phyloP scores from a whole-genome alignment of 2,113 vertebrate genomes.

The Pedionomus torquatus region DNA sequence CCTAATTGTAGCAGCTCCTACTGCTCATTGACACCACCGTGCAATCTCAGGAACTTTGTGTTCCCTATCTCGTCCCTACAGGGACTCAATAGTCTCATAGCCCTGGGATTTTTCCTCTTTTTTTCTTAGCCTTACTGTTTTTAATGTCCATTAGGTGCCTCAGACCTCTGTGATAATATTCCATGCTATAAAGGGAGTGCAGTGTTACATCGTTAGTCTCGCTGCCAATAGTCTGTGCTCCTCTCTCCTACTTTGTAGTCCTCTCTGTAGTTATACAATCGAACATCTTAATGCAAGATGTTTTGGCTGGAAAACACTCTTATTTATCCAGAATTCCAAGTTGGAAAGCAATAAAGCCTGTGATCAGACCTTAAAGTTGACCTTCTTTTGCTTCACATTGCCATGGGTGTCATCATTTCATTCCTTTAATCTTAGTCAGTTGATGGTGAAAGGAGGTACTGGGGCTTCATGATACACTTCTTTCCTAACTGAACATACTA shows the following conservation, averaged over 20 bases:
- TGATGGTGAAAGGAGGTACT: background rate
- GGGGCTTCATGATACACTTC: background rate
- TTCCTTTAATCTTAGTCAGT: conserved; percentile 11
- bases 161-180: background rate
- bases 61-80: background rate
- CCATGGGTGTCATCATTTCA: background rate
- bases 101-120: background rate
- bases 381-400: background rate
- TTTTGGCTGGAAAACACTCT: background rate
- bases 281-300: conserved; percentile 21
- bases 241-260: background rate
- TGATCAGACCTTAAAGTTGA: background rate
- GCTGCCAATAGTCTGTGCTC: background rate
- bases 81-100: background rate
- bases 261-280: background rate
- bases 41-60: background rate
- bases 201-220: background rate
- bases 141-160: background rate
- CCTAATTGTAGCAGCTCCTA: background rate
- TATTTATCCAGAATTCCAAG: background rate
- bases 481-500: background rate
- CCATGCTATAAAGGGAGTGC: background rate
- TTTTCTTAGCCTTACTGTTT: background rate
- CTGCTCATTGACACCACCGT: background rate
- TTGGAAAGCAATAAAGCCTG: background rate